These are phyloP conservation scores for Chinchilla lanigera DNA, from an alignment of 2,113 vertebrate genomes.

Conservation along the genomic window DNA sequence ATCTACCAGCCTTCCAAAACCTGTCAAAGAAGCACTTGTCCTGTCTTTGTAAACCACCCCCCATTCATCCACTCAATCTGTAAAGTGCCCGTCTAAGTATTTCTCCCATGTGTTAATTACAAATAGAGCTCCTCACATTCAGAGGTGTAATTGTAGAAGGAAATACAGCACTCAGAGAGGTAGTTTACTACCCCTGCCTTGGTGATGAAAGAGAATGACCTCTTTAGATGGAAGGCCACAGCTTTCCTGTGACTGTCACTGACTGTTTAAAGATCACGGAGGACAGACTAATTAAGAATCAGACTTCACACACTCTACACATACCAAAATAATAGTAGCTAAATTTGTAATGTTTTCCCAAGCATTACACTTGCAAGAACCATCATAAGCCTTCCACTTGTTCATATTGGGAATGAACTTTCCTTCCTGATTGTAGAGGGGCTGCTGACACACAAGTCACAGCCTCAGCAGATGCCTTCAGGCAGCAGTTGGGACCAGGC, in stretches of 20 bases:
- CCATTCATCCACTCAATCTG: background rate
- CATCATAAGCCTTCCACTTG: background rate
- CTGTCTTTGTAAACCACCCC: background rate
- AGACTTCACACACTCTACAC: background rate
- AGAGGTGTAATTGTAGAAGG: background rate
- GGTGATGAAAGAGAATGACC: background rate
- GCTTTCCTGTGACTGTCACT: background rate
- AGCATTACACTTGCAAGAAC: too few relatives aligned
- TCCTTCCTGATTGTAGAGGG: background rate
- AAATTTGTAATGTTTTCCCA: background rate
- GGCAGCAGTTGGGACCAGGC: background rate
- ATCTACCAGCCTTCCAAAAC: background rate
- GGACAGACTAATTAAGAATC: background rate
- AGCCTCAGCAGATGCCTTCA: background rate
- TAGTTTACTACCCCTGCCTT: background rate
- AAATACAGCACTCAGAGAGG: background rate
- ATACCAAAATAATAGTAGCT: background rate
- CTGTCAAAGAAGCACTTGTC: background rate
- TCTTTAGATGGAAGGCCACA: background rate
- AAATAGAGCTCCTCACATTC: background rate
- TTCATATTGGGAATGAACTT: background rate
- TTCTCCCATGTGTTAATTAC: background rate
- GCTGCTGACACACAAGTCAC: background rate
- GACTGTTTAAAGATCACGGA: background rate
- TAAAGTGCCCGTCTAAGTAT: background rate